These are phyloP conservation scores for Agrotis clavis DNA, from an alignment of 2,888 invertebrate genomes.

Conservation along the genomic window DNA sequence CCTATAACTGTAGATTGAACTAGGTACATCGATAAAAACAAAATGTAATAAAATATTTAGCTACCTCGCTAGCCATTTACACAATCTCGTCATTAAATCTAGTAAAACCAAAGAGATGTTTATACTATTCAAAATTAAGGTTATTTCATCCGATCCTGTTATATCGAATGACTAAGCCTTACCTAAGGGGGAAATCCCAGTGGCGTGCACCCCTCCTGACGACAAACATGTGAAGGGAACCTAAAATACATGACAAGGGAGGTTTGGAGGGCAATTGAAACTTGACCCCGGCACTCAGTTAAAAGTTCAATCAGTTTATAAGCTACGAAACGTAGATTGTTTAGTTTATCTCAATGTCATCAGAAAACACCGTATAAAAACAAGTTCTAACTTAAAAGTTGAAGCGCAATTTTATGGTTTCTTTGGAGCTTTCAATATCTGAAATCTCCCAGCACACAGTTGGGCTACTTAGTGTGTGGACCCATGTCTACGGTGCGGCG, in stretches of 20 bases:
- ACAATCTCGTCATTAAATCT: conserved; percentile 5
- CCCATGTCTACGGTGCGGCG: too few relatives aligned
- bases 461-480: too few relatives aligned
- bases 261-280: conserved; percentile 24
- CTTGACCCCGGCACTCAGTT: conserved; percentile 18
- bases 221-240: conserved; percentile 23
- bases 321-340: not conserved
- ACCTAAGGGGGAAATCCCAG: conserved; percentile 51
- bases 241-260: conserved; percentile 22
- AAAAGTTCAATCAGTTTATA: conserved; percentile 8
- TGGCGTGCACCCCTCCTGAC: conserved; percentile 22
- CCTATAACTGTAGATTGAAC: not conserved
- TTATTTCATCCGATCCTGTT: conserved; percentile 17
- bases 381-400: not conserved
- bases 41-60: conserved; percentile 6
- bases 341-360: conserved; percentile 1
- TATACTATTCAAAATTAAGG: conserved; percentile 16
- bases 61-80: not conserved
- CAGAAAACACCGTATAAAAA: not conserved
- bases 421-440: not conserved
- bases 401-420: not conserved
- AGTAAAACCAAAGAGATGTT: conserved; percentile 20
- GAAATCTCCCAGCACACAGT: not conserved
- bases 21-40: not conserved
- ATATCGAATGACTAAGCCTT: conserved; percentile 54